Conservation (phyloP, 1,140 invertebrate genomes). For the Magallana ariakensis region DNA sequence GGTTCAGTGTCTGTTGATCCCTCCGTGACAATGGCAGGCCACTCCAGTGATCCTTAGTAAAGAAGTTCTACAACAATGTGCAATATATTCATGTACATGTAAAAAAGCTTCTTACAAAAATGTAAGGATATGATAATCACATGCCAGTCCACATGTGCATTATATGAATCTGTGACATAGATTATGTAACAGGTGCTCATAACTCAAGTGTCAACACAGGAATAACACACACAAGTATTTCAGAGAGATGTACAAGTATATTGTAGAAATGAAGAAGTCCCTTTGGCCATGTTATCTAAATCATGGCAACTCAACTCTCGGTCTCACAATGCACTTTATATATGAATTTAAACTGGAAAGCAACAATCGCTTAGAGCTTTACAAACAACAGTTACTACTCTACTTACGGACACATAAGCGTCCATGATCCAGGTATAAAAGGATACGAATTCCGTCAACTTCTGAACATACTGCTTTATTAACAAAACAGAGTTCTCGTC, state of each 20-base stretch:
- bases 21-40: background rate
- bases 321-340: too few species aligned
- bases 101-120: background rate
- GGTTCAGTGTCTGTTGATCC: background rate
- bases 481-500: background rate
- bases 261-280: background rate
- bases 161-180: too few species aligned
- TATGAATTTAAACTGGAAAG: too few species aligned
- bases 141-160: background rate
- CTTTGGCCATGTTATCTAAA: too few species aligned
- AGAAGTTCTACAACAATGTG: background rate
- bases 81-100: too few species aligned
- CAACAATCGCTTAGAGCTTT: too few species aligned
- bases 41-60: background rate
- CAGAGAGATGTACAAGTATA: background rate
- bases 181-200: too few species aligned
- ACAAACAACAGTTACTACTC: too few species aligned
- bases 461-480: background rate
- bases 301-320: too few species aligned
- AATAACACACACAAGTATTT: too few species aligned
- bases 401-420: slow-evolving; percentile 17
- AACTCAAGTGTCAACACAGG: too few species aligned
- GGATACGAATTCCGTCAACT: background rate
- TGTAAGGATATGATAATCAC: too few species aligned
- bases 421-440: background rate